Evolutionary conservation across 2,888 invertebrate species (phyloP).

Genomic region (Drosophila aldrichi): DNA sequence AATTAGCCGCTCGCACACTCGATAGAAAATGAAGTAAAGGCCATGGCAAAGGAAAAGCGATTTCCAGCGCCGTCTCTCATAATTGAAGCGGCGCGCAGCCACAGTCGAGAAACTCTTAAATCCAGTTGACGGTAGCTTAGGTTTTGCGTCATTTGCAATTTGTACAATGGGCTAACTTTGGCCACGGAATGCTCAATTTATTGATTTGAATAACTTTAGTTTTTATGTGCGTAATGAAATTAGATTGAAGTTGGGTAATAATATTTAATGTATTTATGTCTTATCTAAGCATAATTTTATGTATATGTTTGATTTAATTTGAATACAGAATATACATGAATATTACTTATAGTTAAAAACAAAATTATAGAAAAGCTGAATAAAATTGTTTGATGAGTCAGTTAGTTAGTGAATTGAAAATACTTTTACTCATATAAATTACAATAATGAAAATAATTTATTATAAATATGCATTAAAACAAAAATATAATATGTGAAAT

Average conservation of each 20-base stretch:
- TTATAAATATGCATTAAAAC: too few relatives aligned
- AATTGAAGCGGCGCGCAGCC: constrained; percentile 32
- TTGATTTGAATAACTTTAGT: not conserved
- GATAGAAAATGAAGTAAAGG: constrained; percentile 33
- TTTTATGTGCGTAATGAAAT: not conserved
- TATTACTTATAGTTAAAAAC: too few relatives aligned
- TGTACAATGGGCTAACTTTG: constrained; percentile 48
- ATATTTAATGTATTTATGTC: not conserved
- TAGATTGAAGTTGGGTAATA: not conserved
- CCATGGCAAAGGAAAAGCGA: constrained; percentile 40
- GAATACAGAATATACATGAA: too few relatives aligned
- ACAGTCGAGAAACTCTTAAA: constrained; percentile 25
- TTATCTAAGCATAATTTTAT: not conserved
- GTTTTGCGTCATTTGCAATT: constrained; percentile 37
- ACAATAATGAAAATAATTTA: too few relatives aligned
- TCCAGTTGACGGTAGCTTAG: constrained; percentile 45
- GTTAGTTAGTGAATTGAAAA: too few relatives aligned
- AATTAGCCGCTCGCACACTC: constrained; percentile 56
- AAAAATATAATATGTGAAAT: too few relatives aligned
- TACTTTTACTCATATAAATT: too few relatives aligned
- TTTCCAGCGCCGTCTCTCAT: constrained; percentile 42
- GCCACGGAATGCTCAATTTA: not conserved
- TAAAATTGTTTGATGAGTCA: too few relatives aligned
- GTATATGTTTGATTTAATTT: not conserved
- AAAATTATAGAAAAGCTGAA: too few relatives aligned